phyloP scores from a whole-genome alignment of 2,113 vertebrate species.

The Noctilio leporinus region DNA sequence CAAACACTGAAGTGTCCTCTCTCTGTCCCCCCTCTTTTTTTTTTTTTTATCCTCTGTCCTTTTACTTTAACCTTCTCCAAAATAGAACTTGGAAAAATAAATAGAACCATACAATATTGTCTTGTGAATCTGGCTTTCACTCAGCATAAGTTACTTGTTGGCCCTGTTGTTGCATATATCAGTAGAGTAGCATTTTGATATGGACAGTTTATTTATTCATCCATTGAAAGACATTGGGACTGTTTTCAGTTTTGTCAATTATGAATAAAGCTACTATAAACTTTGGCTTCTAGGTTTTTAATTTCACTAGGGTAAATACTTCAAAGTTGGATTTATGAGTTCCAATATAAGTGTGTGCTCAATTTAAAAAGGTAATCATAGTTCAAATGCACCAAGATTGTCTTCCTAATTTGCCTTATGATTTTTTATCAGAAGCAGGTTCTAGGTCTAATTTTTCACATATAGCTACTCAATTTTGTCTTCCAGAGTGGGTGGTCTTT shows the following conservation, averaged over 20 bases:
- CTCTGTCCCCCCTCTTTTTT: too few species aligned
- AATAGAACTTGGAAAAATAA: neutral
- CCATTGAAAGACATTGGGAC: neutral
- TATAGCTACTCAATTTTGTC: neutral
- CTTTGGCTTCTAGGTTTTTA: neutral
- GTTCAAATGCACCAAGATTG: neutral
- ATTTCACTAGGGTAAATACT: neutral
- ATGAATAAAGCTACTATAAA: too few species aligned
- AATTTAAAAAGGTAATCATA: neutral
- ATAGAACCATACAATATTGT: neutral
- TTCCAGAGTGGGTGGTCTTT: neutral
- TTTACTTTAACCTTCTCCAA: neutral
- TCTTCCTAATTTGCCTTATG: neutral
- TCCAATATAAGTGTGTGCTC: neutral
- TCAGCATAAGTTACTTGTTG: neutral
- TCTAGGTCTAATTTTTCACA: neutral
- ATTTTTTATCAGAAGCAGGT: neutral
- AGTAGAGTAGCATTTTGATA: neutral
- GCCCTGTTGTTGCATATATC: neutral
- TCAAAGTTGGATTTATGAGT: neutral
- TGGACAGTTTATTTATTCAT: neutral
- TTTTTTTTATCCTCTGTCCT: neutral
- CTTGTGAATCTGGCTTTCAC: neutral
- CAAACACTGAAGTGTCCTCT: neutral
- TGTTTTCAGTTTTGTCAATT: slow-evolving; percentile 6